Evolutionary conservation across 2,888 invertebrate genomes (phyloP).

Genomic region (Chouioia cunea): DNA sequence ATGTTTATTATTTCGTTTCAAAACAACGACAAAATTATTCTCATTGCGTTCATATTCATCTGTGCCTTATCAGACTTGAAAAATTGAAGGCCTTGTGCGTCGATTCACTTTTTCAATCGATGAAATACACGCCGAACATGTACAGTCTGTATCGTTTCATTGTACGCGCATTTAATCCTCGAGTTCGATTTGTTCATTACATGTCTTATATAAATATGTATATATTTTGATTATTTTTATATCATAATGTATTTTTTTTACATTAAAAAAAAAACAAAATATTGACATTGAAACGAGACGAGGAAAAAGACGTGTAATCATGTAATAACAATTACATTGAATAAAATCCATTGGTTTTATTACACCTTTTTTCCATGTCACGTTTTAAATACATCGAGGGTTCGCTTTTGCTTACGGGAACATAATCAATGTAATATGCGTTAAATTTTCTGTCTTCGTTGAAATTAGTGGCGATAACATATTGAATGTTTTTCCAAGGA

Average conservation of each 20-base stretch:
- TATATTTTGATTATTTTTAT: neutral
- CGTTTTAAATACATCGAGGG: neutral
- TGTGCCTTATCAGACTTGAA: neutral
- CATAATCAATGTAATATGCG: constrained; percentile 12
- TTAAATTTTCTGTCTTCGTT: constrained; percentile 16
- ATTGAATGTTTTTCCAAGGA: constrained; percentile 30
- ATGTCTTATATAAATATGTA: constrained; percentile 20
- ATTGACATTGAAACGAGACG: neutral
- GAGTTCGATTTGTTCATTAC: constrained; percentile 9
- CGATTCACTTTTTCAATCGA: constrained; percentile 36
- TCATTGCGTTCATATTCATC: no score
- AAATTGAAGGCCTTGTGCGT: constrained; percentile 8
- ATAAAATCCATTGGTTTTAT: neutral
- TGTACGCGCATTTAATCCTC: neutral
- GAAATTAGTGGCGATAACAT: constrained; percentile 17
- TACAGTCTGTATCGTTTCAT: neutral
- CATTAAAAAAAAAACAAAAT: neutral
- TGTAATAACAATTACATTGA: neutral
- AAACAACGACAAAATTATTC: no score
- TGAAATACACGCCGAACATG: constrained; percentile 17
- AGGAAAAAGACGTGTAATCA: neutral
- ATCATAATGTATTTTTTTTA: neutral
- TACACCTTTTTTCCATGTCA: constrained; percentile 3
- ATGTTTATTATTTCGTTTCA: no score
- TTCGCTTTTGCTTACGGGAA: constrained; percentile 22